Conservation (phyloP, 2,113 vertebrate species). For the Raja brachyura region DNA sequence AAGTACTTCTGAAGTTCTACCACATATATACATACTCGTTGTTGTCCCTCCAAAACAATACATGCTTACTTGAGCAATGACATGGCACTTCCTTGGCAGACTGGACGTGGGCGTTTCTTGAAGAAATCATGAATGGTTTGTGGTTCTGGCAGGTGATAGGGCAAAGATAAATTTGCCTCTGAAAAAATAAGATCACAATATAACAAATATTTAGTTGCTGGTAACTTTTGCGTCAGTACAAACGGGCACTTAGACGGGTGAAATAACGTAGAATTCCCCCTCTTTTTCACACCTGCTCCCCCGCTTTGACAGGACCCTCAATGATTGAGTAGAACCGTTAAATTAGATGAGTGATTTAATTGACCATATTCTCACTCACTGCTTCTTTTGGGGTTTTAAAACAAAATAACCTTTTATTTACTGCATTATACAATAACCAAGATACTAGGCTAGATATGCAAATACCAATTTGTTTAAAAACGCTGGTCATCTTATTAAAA, state of each 20-base stretch:
- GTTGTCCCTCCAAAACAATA: neutral
- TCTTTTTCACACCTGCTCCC: no score
- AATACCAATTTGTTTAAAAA: neutral
- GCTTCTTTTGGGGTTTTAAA: no score
- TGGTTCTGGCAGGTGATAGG: slow-evolving; percentile 83
- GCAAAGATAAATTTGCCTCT: slow-evolving; percentile 81
- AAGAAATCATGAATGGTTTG: slow-evolving; percentile 86
- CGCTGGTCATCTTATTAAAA: neutral
- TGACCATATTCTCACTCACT: neutral
- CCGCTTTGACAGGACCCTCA: no score
- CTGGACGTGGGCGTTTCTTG: slow-evolving; percentile 66
- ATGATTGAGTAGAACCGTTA: neutral
- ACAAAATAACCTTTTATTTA: no score
- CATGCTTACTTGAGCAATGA: slow-evolving; percentile 79
- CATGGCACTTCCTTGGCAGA: slow-evolving; percentile 73
- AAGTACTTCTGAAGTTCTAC: neutral
- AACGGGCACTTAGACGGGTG: no score
- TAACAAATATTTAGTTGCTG: neutral
- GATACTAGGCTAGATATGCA: neutral
- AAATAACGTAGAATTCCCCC: neutral
- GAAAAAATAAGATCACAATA: slow-evolving; percentile 16
- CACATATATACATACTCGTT: neutral
- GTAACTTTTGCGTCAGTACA: neutral
- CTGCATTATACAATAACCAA: neutral
- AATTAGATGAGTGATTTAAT: neutral